Evolutionary conservation across 2,797 vertebrate species (phyloP).

Genomic region (Tapera naevia): DNA sequence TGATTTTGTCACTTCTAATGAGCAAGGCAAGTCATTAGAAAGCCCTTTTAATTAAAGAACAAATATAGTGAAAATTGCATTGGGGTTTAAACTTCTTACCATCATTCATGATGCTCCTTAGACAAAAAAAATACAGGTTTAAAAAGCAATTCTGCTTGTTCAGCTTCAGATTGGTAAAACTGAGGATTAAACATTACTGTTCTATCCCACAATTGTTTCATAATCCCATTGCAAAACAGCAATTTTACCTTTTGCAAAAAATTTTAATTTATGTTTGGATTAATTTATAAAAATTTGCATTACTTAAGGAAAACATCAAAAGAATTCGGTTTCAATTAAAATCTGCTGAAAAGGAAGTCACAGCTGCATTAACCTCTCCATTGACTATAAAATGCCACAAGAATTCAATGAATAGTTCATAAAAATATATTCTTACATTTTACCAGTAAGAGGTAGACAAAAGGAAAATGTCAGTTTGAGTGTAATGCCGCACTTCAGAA

Average conservation of each 20-base stretch:
- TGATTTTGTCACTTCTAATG: background rate
- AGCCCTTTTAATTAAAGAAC: background rate
- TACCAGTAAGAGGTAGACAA: slow-evolving; percentile 16
- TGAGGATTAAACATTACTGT: background rate
- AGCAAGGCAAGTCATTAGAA: background rate
- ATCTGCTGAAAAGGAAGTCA: slow-evolving; percentile 5
- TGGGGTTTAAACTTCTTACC: background rate
- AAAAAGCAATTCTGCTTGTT: background rate
- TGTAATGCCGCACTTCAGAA: background rate
- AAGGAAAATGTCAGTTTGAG: background rate
- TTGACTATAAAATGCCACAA: background rate
- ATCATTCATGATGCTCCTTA: background rate
- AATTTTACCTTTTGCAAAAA: background rate
- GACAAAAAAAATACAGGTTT: background rate
- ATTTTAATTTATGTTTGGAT: background rate
- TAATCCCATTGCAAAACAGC: background rate
- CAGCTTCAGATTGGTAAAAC: background rate
- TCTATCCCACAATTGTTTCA: background rate
- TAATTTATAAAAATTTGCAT: background rate
- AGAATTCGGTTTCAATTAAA: background rate
- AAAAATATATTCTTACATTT: slow-evolving; percentile 56
- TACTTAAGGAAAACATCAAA: background rate
- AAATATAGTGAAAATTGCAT: background rate
- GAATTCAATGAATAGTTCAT: background rate
- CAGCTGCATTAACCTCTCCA: slow-evolving; percentile 5